Conservation (phyloP, 35 echinoderm and acorn worm species). For the Ophiothrix spiculata region DNA sequence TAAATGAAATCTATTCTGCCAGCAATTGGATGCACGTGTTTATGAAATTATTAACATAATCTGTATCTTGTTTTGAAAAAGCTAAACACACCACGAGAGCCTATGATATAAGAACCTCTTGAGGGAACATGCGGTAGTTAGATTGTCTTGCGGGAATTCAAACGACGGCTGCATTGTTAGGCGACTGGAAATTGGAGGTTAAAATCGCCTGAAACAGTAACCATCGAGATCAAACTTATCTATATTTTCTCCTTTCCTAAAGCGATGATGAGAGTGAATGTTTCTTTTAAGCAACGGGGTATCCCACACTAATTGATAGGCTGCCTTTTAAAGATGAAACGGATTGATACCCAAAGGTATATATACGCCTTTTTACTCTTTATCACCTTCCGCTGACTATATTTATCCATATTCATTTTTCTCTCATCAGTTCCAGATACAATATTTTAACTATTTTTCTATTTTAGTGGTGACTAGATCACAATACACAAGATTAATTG, state of each 20-base stretch:
- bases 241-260: conserved; percentile 5
- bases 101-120: not conserved
- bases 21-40: conserved; percentile 19
- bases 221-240: not conserved
- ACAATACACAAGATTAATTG: not conserved
- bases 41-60: conserved; percentile 26
- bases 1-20: not conserved
- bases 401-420: conserved; percentile 1
- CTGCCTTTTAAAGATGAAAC: not conserved
- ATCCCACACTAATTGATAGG: conserved; percentile 1
- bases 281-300: not conserved
- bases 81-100: not conserved
- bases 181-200: not conserved
- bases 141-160: not conserved
- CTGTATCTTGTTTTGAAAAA: conserved; percentile 50
- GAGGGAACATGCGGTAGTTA: conserved; percentile 11
- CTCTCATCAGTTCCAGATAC: not conserved
- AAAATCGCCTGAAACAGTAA: conserved; percentile 32
- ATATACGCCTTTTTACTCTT: not conserved
- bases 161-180: not conserved
- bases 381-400: conserved; percentile 1
- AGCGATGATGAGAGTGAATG: not conserved
- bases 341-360: not conserved
- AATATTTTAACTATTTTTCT: not conserved
- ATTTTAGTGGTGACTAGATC: not conserved